Evolutionary conservation across 1,140 invertebrate genomes (phyloP).

Genomic region (Drosophila murphyi): DNA sequence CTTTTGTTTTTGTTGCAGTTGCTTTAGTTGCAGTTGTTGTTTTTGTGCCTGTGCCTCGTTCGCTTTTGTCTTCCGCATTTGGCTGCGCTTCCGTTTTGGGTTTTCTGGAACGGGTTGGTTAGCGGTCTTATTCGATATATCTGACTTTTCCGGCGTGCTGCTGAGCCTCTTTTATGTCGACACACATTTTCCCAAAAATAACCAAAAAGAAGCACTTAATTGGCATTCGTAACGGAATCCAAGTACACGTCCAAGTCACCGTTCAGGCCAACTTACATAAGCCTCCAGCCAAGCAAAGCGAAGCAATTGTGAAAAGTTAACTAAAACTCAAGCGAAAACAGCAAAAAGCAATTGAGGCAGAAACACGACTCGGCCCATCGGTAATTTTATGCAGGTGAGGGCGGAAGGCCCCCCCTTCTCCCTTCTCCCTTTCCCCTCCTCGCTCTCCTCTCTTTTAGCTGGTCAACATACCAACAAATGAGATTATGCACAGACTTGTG

Average conservation of each 20-base stretch:
- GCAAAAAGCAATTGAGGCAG: background rate
- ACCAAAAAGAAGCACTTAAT: constrained; percentile 50
- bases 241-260: constrained; percentile 24
- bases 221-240: constrained; percentile 51
- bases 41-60: constrained; percentile 16
- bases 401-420: background rate
- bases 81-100: constrained; percentile 59
- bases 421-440: too few species aligned
- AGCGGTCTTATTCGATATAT: constrained; percentile 13
- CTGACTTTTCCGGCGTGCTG: constrained; percentile 53
- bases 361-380: constrained; percentile 55
- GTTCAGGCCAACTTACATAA: constrained; percentile 43
- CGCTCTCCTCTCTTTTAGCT: background rate
- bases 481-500: constrained; percentile 49
- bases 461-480: constrained; percentile 13
- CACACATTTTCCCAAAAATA: constrained; percentile 38
- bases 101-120: constrained; percentile 18
- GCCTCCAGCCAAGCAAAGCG: constrained; percentile 23
- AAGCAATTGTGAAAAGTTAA: constrained; percentile 35
- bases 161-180: constrained; percentile 15
- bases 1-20: constrained; percentile 12
- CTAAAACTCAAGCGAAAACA: constrained; percentile 1
- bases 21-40: constrained; percentile 6
- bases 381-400: constrained; percentile 54
- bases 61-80: constrained; percentile 64